phyloP scores from a whole-genome alignment of 2,797 vertebrate genomes.

The Loris lydekkerianus region DNA sequence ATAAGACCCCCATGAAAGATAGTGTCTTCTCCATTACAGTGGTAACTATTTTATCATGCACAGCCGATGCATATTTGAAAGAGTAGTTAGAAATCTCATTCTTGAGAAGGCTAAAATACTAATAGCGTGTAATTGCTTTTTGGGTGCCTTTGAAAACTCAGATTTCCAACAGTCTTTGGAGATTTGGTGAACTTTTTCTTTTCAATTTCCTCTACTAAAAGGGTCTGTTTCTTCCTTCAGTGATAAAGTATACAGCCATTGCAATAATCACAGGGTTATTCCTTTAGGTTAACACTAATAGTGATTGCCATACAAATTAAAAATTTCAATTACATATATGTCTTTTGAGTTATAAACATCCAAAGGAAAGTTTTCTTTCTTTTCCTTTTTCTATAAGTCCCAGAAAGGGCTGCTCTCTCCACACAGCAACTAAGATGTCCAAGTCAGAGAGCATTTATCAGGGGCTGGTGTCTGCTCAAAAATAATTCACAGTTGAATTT shows the following conservation, averaged over 20 bases:
- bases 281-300: slow-evolving; percentile 53
- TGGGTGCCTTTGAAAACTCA: slow-evolving; percentile 50
- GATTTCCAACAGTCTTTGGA: slow-evolving; percentile 32
- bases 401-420: background rate
- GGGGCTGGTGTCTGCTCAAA: background rate
- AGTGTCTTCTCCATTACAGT: background rate
- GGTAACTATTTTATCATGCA: background rate
- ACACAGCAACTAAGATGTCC: background rate
- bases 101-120: slow-evolving; percentile 42
- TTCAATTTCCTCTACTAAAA: slow-evolving; percentile 10
- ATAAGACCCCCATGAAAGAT: background rate
- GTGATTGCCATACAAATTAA: slow-evolving; percentile 29
- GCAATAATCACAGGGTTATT: background rate
- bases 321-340: background rate
- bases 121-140: slow-evolving; percentile 50
- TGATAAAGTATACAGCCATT: slow-evolving; percentile 28
- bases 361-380: background rate
- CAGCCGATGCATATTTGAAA: background rate
- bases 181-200: slow-evolving; percentile 20
- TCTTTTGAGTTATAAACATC: slow-evolving; percentile 15
- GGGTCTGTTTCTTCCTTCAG: slow-evolving; percentile 4
- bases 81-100: background rate
- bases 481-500: slow-evolving; percentile 48
- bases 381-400: slow-evolving; percentile 34
- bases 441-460: background rate